A percentile compares a stretch with the other conserved stretches of the same genome.
Evolutionary conservation across 1,140 invertebrate species (phyloP).

Genomic region (Mactra quadrangularis): DNA sequence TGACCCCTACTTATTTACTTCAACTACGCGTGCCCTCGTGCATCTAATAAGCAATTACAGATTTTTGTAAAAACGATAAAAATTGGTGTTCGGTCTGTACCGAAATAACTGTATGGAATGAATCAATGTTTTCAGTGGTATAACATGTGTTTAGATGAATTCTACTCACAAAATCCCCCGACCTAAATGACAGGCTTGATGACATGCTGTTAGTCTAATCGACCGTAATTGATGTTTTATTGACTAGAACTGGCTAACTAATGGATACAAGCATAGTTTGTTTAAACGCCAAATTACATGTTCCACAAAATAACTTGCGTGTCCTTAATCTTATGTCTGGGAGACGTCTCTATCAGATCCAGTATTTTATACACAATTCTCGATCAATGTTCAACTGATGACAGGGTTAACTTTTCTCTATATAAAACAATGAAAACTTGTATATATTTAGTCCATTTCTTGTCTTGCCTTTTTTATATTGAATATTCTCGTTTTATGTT

Average conservation of each 20-base stretch:
- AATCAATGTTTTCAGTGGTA: slow-evolving; percentile 47
- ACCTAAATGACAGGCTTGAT: slow-evolving; percentile 26
- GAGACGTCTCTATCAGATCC: background rate
- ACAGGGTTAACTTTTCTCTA: too few species aligned
- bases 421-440: too few species aligned
- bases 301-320: slow-evolving; percentile 48
- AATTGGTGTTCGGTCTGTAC: slow-evolving; percentile 32
- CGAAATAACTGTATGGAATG: slow-evolving; percentile 3
- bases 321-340: slow-evolving; percentile 44
- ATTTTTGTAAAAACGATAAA: slow-evolving; percentile 33
- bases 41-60: background rate
- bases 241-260: slow-evolving; percentile 30
- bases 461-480: too few species aligned
- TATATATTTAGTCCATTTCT: too few species aligned
- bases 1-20: too few species aligned
- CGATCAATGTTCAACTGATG: too few species aligned
- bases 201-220: slow-evolving; percentile 49
- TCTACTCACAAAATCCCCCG: slow-evolving; percentile 4
- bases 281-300: slow-evolving; percentile 53
- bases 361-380: slow-evolving; percentile 9
- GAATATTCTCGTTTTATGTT: too few species aligned
- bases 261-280: slow-evolving; percentile 46
- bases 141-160: slow-evolving; percentile 49
- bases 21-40: background rate
- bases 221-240: slow-evolving; percentile 57